Evolutionary conservation across 2,888 invertebrate species (phyloP).

Genomic region (Torymus auratus): DNA sequence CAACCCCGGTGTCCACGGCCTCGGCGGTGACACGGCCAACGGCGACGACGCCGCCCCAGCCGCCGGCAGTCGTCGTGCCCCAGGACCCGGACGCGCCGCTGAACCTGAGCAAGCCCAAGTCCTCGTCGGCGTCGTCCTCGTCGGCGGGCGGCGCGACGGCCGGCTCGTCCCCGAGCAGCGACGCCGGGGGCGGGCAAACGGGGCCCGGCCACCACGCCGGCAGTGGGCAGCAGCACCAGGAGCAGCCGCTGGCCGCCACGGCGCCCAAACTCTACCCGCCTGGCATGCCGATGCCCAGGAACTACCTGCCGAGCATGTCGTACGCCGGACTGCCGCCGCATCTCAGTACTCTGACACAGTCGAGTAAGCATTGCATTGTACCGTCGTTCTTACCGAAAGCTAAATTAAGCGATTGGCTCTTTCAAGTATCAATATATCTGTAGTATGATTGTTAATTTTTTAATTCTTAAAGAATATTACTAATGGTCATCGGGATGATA

Average conservation of each 20-base stretch:
- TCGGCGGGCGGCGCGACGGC: constrained; percentile 76
- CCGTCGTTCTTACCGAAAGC: too few species aligned
- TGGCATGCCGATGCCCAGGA: constrained; percentile 80
- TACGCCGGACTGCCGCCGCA: constrained; percentile 82
- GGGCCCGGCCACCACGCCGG: neutral
- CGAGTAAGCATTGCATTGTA: constrained; percentile 67
- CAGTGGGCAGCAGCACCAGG: constrained; percentile 71
- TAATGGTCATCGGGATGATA: too few species aligned
- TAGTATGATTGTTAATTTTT: too few species aligned
- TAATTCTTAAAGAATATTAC: too few species aligned
- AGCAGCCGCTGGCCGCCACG: constrained; percentile 79
- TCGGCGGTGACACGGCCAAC: constrained; percentile 71
- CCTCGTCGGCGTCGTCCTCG: constrained; percentile 76
- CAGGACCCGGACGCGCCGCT: constrained; percentile 85
- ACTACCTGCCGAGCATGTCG: constrained; percentile 78
- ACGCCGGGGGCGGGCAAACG: constrained; percentile 66
- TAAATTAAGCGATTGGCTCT: too few species aligned
- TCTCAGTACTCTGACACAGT: constrained; percentile 78
- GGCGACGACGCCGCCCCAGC: constrained; percentile 71
- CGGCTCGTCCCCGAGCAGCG: constrained; percentile 77
- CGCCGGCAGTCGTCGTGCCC: constrained; percentile 71
- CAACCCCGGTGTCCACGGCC: constrained; percentile 72
- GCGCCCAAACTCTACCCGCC: constrained; percentile 80
- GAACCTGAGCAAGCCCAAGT: constrained; percentile 92
- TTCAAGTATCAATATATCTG: too few species aligned